Base-by-base conservation (phyloP, 2,888 invertebrate genomes). In the Diarsia brunnea region DNA sequence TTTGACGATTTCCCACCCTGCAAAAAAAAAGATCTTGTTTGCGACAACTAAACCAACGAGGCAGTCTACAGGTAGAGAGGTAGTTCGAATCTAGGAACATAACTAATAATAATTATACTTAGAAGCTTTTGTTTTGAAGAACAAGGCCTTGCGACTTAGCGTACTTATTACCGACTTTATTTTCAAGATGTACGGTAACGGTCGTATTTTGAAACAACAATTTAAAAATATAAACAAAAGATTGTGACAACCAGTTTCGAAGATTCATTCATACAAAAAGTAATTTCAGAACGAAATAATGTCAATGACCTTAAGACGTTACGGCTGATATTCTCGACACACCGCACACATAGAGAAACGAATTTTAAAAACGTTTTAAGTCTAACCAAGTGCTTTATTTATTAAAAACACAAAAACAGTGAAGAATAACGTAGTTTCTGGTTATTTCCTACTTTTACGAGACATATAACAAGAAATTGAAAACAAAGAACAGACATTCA, bases 231-330 rank as follows among this genome's bases (percentile, higher is more conserved):
- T n/a, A 71, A 63, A 55, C 38, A 58, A 27, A 58, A 58, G 4
- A 31, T 49, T 16, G 21, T 43, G 19, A 43, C 51, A 73, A 58
- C 71, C 4, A 31, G 31, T 53, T 66, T 43, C n/a, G 38, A 53
- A 49, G 47, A 58, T 65, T 65, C 24, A 74, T 75, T 51, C 14
- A 38, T 24, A 70, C 47, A 49, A 60, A 53, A 27, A 19, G 7
- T 0, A 21, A 70, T 79, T 82, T 82, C 79, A 21, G 75, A 82
- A 82, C 82, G 82, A 79, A 70, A 0, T 45, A 16, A 71, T 38
- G 82, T 70, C 82, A 82, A 75, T 72, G 79, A 79, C 75, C 82
- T 64, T 4, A 49, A 16, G 66, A 72, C 49, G 31, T 66, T 66
- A 45, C 7, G 31, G 47, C 45, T 43, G 75, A 55, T 11, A 83